Percentiles rank a stretch among this genome's conserved stretches.
phyloP scores from a whole-genome alignment of 2,888 invertebrate species.

The Cecidostiba fungosa region DNA sequence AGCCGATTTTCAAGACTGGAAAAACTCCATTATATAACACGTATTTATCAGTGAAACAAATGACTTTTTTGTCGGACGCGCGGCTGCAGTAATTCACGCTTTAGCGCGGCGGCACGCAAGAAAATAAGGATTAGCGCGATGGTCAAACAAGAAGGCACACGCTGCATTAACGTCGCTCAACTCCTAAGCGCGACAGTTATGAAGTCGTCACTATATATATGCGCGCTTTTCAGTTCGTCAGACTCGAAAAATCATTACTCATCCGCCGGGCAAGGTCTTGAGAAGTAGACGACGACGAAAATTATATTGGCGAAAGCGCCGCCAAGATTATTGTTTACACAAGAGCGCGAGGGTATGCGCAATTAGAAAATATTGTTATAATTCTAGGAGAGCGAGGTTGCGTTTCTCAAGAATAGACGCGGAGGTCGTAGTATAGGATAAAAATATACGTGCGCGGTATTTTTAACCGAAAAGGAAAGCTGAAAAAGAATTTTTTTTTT shows the following conservation, averaged over 20 bases:
- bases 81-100: slow-evolving; percentile 10
- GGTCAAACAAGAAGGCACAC: slow-evolving; percentile 16
- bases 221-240: slow-evolving; percentile 58
- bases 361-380: slow-evolving; percentile 17
- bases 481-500: too few species aligned
- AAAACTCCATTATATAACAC: not conserved
- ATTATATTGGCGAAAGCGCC: slow-evolving; percentile 20
- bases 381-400: not conserved
- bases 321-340: slow-evolving; percentile 27
- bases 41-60: slow-evolving; percentile 43
- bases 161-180: slow-evolving; percentile 60
- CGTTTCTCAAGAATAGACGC: not conserved
- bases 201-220: slow-evolving; percentile 49
- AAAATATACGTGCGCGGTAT: not conserved
- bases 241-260: slow-evolving; percentile 58
- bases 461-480: not conserved
- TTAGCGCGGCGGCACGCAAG: not conserved
- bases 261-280: slow-evolving; percentile 38
- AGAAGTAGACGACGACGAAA: not conserved
- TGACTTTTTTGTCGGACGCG: slow-evolving; percentile 41
- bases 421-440: not conserved
- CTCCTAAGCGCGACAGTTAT: slow-evolving; percentile 60
- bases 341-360: not conserved
- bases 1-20: not conserved
- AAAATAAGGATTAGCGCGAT: slow-evolving; percentile 41